phyloP scores from a whole-genome alignment of 2,113 vertebrate species.

The Ctenodactylus gundi region DNA sequence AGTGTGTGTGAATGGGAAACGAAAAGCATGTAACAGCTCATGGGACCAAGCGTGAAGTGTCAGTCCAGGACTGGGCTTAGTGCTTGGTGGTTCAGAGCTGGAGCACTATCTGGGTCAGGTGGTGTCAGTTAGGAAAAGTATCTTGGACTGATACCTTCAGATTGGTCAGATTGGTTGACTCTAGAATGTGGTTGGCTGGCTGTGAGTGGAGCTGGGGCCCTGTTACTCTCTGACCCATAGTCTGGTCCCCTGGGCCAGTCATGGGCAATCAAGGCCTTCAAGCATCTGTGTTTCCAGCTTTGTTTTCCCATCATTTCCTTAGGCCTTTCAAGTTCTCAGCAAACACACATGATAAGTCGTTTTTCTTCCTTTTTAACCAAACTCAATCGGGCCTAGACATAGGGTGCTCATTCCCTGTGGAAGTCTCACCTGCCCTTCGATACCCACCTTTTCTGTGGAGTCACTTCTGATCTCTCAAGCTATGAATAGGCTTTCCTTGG shows the following conservation, averaged over 20 bases:
- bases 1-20: neutral
- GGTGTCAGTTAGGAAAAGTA: neutral
- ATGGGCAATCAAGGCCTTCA: neutral
- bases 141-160: neutral
- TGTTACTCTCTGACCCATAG: neutral
- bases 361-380: neutral
- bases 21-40: accelerated
- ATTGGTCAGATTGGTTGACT: neutral
- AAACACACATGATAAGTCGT: neutral
- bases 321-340: neutral
- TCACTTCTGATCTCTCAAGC: neutral
- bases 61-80: accelerated
- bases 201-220: neutral
- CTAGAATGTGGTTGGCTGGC: neutral
- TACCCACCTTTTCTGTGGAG: accelerated
- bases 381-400: neutral
- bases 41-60: neutral
- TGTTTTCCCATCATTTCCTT: neutral
- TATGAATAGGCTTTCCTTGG: accelerated
- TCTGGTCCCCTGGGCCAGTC: neutral
- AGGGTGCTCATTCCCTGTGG: neutral
- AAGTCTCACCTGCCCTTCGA: neutral
- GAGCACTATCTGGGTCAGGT: neutral
- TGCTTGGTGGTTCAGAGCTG: neutral
- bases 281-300: neutral